Evolutionary conservation across 2,797 vertebrate genomes (phyloP), one percentile per base, ranked within the genome.

Genomic region (Darevskia nairensis): DNA sequence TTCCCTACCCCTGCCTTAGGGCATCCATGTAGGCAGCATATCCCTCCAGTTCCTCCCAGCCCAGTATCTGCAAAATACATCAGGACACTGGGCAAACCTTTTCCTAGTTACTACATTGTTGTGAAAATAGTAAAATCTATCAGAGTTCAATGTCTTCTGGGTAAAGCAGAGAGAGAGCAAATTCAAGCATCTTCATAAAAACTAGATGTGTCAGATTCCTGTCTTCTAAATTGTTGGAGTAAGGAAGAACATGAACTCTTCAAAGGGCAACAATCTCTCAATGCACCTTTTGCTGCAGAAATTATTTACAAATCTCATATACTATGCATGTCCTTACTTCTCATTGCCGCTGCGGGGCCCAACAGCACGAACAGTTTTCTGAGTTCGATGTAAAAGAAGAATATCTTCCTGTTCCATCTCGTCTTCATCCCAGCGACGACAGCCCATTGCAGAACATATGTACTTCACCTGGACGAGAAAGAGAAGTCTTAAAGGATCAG

Each of bases 341-440:
- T 99, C 99, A 21, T 96, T 97, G 93, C 99, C 99, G 0, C 98
- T 99, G 46, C 98, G 98, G 1, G 99, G 98, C 68, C 98, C 97
- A 27, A 99, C 98, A 5, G 99, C 99, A 87, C 99, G 95, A 17
- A 99, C 99, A 0, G 99, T 99, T 96, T 99, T 99, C 97, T 99
- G 99, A 8, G 98, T 99, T 87, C 98, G 98, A 82, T 99, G 99
- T 68, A 99, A 95, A 32, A 99, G 96, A 6, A 99, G 97, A 8
- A 98, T 97, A 79, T 99, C 99, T 89, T 98, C 98, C 8, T 97
- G 93, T 19, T 99, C 98, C 0, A 96, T 29, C 44, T 98, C 98
- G 0, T 98, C 98, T 0, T 97, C 97, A 6, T 97, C 98, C 98
- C 98, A 99, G 7, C 93, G 98, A 86, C 98, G 98, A 96, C 99